phyloP scores from a whole-genome alignment of 1,140 invertebrate genomes.

The Papilio polyxenes region DNA sequence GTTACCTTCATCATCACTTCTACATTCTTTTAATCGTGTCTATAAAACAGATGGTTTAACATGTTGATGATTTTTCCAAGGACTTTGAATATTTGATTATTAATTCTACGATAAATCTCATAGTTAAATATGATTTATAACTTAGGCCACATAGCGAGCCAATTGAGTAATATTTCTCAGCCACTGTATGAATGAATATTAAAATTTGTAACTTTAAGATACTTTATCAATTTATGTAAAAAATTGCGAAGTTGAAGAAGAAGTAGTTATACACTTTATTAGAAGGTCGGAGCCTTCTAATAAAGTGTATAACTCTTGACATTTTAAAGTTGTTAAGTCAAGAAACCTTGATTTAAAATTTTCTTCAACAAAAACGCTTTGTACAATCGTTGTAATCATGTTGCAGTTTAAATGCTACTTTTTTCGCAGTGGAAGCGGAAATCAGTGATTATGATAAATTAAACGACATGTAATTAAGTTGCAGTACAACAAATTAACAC shows the following conservation, averaged over 20 bases:
- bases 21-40: not conserved
- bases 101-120: not conserved
- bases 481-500: not conserved
- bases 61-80: not conserved
- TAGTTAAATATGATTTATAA: not conserved
- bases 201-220: not conserved
- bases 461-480: slow-evolving; percentile 16
- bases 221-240: not conserved
- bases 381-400: not conserved
- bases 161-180: not conserved
- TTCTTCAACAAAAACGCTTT: slow-evolving; percentile 14
- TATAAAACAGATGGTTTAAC: not conserved
- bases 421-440: not conserved
- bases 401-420: not conserved
- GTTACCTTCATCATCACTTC: not conserved
- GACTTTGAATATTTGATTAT: not conserved
- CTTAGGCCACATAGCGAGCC: not conserved
- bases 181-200: not conserved
- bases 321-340: slow-evolving; percentile 6
- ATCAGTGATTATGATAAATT: not conserved
- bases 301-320: slow-evolving; percentile 28
- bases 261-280: too few species aligned
- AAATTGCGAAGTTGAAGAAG: slow-evolving; percentile 1
- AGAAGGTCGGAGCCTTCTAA: slow-evolving; percentile 5
- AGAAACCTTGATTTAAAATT: slow-evolving; percentile 12